phyloP scores from a whole-genome alignment of 2,888 invertebrate species.

The Drosophila anomalata region DNA sequence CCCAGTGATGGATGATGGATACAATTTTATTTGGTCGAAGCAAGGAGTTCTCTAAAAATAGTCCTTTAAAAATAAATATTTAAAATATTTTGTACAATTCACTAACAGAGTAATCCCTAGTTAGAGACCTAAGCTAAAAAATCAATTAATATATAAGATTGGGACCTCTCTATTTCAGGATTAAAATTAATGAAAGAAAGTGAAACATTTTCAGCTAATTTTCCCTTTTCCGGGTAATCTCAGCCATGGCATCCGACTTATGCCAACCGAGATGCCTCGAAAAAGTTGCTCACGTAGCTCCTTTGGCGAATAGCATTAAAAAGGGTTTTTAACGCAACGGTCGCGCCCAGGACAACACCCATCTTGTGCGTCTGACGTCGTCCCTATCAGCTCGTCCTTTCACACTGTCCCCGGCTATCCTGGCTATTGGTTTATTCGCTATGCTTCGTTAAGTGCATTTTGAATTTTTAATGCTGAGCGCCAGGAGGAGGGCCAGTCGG shows the following conservation, averaged over 20 bases:
- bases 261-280: slow-evolving; percentile 8
- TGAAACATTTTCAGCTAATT: neutral
- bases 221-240: neutral
- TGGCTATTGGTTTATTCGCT: slow-evolving; percentile 76
- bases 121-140: neutral
- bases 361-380: neutral
- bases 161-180: neutral
- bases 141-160: neutral
- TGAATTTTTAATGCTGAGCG: slow-evolving; percentile 69
- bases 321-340: slow-evolving; percentile 15
- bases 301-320: slow-evolving; percentile 21
- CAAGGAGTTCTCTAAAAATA: neutral
- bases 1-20: slow-evolving; percentile 6
- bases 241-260: neutral
- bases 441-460: slow-evolving; percentile 77
- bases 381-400: slow-evolving; percentile 11
- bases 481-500: slow-evolving; percentile 6
- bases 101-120: too few relatives aligned
- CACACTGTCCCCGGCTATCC: slow-evolving; percentile 14
- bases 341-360: slow-evolving; percentile 22
- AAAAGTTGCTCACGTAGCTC: slow-evolving; percentile 6
- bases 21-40: neutral
- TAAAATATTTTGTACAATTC: neutral
- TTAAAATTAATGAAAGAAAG: neutral
- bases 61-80: neutral